Evolutionary conservation across 1,140 invertebrate genomes (phyloP).

Genomic region (Parasteatoda tepidariorum): DNA sequence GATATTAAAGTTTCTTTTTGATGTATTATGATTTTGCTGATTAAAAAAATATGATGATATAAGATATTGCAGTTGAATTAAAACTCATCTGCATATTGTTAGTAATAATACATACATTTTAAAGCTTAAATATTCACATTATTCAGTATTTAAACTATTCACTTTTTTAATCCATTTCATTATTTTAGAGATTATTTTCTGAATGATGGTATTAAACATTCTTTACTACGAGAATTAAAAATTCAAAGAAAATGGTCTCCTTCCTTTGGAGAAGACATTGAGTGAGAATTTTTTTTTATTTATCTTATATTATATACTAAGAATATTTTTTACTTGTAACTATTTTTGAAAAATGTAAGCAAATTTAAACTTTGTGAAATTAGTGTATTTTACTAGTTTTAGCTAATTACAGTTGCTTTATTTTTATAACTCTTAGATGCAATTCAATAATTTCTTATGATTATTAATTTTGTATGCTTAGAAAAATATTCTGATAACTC

Average conservation of each 20-base stretch:
- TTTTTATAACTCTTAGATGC: background rate
- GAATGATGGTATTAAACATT: conserved; percentile 9
- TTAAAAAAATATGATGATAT: background rate
- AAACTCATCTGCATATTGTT: background rate
- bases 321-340: background rate
- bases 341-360: background rate
- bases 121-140: background rate
- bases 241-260: background rate
- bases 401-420: background rate
- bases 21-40: background rate
- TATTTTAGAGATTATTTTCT: conserved; percentile 11
- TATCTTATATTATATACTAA: background rate
- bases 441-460: no score
- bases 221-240: background rate
- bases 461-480: no score
- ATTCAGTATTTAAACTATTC: background rate
- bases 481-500: no score
- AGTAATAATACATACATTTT: background rate
- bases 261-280: background rate
- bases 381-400: background rate
- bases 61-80: background rate
- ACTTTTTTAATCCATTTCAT: background rate
- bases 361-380: background rate
- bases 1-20: background rate
- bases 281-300: background rate